Evolutionary conservation across 2,888 invertebrate species (phyloP).

Genomic region (Limulus polyphemus): DNA sequence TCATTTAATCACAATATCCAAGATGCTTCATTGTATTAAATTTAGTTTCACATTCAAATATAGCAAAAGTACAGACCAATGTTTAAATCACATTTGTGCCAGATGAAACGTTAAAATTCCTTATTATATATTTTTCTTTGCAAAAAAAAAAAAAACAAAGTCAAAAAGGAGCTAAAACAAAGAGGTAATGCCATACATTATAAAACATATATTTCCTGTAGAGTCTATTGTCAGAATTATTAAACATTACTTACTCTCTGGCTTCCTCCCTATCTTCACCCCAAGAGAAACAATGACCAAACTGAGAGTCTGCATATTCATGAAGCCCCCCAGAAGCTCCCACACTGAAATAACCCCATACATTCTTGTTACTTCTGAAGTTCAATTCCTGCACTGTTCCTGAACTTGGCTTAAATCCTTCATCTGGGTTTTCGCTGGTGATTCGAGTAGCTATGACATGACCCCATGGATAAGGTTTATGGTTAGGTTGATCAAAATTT

Average conservation of each 20-base stretch:
- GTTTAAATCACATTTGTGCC: no score
- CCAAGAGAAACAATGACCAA: constrained; percentile 99
- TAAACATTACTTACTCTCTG: constrained; percentile 52
- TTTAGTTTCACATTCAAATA: no score
- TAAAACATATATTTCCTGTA: constrained; percentile 3
- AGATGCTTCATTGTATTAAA: no score
- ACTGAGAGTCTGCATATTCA: constrained; percentile 99
- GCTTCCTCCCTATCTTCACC: constrained; percentile 93
- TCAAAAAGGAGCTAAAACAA: neutral
- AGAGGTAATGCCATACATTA: neutral
- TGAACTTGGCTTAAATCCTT: constrained; percentile 95
- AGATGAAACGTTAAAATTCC: no score
- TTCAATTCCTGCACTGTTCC: constrained; percentile 96
- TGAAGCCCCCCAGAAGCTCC: constrained; percentile 95
- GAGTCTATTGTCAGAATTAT: neutral
- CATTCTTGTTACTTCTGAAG: constrained; percentile 96
- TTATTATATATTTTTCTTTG: neutral
- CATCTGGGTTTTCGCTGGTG: constrained; percentile 96
- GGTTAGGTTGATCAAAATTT: constrained; percentile 73
- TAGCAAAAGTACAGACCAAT: no score
- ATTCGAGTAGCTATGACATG: constrained; percentile 98
- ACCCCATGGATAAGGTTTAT: constrained; percentile 83
- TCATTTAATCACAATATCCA: no score
- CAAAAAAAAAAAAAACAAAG: neutral
- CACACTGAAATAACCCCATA: constrained; percentile 99